Base-by-base conservation (phyloP, 2,113 vertebrate species). In the Antigone vipio region DNA sequence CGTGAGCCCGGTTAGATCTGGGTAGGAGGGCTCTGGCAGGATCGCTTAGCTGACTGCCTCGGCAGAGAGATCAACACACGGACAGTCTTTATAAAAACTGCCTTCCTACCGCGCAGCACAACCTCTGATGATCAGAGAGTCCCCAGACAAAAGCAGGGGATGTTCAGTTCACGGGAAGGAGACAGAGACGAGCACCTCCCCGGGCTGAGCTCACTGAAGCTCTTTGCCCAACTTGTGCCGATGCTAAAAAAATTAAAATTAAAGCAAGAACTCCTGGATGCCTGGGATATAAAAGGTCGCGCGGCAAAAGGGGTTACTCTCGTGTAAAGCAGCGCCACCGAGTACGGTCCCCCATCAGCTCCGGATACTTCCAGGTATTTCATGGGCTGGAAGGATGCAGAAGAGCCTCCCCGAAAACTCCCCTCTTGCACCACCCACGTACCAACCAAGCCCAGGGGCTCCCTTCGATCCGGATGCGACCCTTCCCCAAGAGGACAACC, bases 71-170 rank as follows among this genome's bases (percentile, higher is more conserved):
- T 88, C 74, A 59, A 45, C 62, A 26, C 26, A 3, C 0, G 3
- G 72, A 22, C 68, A 67, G 67, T 9, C 85, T 78, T 69, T 66
- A 52, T 27, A 35, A 52, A 64, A 94, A 30, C 58, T 13, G 21
- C 69, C 56, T 59, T 58, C 79, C 73, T 15, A 19, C 79, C 3
- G 47, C 68, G 49, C 15, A 38, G 87, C 6, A 18, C 60, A 52
- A 35, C 74, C 53, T 79, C 75, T 58, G 82, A 80, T 38, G 75
- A 93, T 88, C 92, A 95, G 77, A 97, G 95, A 92, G 85, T 44
- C 59, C 64, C 59, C 79, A 64, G 78, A 90, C 85, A 92, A 96
- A 96, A 82, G 92, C 53, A 56, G 27, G 7, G 81, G 53, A 60
- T 88, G 86, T 85, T 92, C 94, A 71, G 91, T 76, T 85, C 79